phyloP scores from a whole-genome alignment of 1,140 invertebrate genomes.

The Euura lappo region DNA sequence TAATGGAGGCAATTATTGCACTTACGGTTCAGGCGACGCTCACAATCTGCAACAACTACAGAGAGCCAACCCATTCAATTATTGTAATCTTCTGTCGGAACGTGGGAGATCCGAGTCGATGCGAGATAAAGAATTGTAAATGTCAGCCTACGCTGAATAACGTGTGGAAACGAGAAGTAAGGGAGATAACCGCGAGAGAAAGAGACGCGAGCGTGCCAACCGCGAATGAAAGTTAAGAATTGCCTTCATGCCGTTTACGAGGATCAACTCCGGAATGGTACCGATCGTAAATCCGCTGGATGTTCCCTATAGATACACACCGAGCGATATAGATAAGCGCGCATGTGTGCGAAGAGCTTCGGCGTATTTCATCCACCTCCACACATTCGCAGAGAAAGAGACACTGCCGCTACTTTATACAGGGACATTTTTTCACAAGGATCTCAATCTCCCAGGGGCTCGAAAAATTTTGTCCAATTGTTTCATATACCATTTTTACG shows the following conservation, averaged over 20 bases:
- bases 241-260: not conserved
- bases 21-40: not conserved
- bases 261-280: not conserved
- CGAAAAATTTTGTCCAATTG: not conserved
- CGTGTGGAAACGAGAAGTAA: too few relatives aligned
- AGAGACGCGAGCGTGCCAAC: not conserved
- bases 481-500: not conserved
- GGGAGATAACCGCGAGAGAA: not conserved
- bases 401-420: too few relatives aligned
- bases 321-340: not conserved
- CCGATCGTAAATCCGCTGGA: not conserved
- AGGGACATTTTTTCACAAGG: not conserved
- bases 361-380: too few relatives aligned
- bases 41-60: not conserved
- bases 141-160: not conserved
- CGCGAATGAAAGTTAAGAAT: slow-evolving; percentile 3
- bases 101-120: not conserved
- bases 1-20: slow-evolving; percentile 1
- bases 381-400: too few relatives aligned
- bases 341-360: not conserved
- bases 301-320: not conserved
- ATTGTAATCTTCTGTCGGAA: slow-evolving; percentile 1
- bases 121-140: not conserved
- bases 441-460: not conserved
- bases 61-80: not conserved